A percentile compares a stretch with the other conserved stretches of the same genome.
These are phyloP conservation scores for Apostichopus parvimensis DNA, from an alignment of 35 echinoderm and acorn worm species.

Conservation along the genomic window DNA sequence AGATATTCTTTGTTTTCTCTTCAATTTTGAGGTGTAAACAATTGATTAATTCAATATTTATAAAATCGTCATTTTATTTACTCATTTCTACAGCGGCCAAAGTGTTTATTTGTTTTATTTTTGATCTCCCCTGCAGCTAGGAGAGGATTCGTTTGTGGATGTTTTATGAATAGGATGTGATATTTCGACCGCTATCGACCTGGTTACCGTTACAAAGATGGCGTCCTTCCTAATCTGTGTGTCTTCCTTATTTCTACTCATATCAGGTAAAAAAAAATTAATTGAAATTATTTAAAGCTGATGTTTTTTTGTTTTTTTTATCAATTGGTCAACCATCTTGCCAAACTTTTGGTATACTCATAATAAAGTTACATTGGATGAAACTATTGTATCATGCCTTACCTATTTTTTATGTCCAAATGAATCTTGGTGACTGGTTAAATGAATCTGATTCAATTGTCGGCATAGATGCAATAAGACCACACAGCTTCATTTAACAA, in stretches of 20 bases:
- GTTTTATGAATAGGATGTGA: not conserved
- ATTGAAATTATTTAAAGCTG: no score
- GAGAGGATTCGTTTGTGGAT: not conserved
- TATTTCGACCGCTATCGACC: not conserved
- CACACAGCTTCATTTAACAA: no score
- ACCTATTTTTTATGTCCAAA: no score
- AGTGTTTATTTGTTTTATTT: not conserved
- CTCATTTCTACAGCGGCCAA: not conserved
- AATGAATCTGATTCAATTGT: no score
- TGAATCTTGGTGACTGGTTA: no score
- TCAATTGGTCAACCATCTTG: no score
- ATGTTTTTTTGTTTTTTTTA: no score
- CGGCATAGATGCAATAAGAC: no score
- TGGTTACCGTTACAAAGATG: not conserved
- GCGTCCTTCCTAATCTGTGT: not conserved
- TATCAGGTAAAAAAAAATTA: not conserved
- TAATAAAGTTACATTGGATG: no score
- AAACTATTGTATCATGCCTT: no score
- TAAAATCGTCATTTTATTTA: not conserved
- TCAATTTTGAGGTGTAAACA: not conserved
- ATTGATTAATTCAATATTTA: constrained; percentile 8
- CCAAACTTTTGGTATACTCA: no score
- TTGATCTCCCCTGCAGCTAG: not conserved
- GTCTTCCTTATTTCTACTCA: not conserved
- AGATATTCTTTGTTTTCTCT: not conserved